These are phyloP conservation scores for Helicolenus hilgendorfi DNA, from an alignment of 2,797 vertebrate species.

Conservation along the genomic window DNA sequence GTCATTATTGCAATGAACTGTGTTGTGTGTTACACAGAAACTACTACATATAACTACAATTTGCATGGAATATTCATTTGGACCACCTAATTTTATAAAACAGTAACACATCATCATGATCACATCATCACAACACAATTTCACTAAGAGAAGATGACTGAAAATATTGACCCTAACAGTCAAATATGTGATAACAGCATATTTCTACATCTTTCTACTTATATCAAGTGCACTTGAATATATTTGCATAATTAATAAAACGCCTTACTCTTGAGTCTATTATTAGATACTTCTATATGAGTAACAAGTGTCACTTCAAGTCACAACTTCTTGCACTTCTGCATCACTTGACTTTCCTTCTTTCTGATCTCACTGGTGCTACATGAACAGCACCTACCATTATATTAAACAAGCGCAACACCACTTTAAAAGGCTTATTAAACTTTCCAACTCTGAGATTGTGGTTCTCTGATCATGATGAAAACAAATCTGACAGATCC, in stretches of 20 bases:
- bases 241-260: conserved; percentile 5
- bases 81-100: not conserved
- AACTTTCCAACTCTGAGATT: conserved; percentile 31
- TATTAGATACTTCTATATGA: not conserved
- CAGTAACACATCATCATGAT: not conserved
- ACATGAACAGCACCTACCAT: conserved; percentile 14
- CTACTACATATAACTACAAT: not conserved
- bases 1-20: not conserved
- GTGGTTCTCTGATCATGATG: conserved; percentile 22
- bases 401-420: conserved; percentile 31
- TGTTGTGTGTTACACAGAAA: not conserved
- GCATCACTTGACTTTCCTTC: not conserved
- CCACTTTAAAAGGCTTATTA: conserved; percentile 36
- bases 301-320: conserved; percentile 9
- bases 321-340: not conserved
- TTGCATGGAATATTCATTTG: not conserved
- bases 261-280: not conserved
- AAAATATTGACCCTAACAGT: not conserved
- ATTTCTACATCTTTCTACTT: not conserved
- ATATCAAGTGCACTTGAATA: not conserved
- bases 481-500: conserved; percentile 45
- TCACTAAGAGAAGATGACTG: not conserved
- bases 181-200: not conserved
- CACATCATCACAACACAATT: not conserved
- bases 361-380: conserved; percentile 6